Evolutionary conservation across 2,888 invertebrate genomes (phyloP), one percentile per base, ranked within the genome.

Genomic region (Mimas tiliae): DNA sequence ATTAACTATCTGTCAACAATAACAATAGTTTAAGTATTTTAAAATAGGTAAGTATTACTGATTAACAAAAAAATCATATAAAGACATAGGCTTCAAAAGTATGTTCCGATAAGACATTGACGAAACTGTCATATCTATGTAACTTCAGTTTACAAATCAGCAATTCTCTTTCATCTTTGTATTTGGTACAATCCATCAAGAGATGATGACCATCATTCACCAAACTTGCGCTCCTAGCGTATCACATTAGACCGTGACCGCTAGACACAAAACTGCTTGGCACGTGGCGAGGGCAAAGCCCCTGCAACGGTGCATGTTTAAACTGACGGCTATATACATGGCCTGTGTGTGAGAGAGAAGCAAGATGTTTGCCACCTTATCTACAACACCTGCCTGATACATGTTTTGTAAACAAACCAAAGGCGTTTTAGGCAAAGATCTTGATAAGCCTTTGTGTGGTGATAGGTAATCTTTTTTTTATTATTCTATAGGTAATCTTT

Each of bases 261-360:
- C 75, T 75, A 77, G 70, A 65, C 65, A 70, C 67, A 65, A 69
- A 76, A 79, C 76, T 74, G 75, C 80, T 80, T 72, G 74, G 79
- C 83, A 81, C 82, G 77, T 74, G 78, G 68, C 47, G 78, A 78
- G 82, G 83, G 78, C 82, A 83, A 82, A 80, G 82, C 82, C 82
- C 82, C 79, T 74, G 74, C 74, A 79, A 79, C 83, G 75, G 83
- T 79, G 80, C 75, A 74, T 72, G 64, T 33, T 71, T 11, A 19
- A 67, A 72, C 62, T 66, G 74, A 78, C 63, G 42, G 65, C 27
- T 11, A 70, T 72, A 70, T 58, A 6, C 0, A 2, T 6, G n/a
- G 6, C 11, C 9, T n/a, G 27, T 8, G 72, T 68, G 68, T 9
- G 69, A 74, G 12, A 62, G 71, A 72, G 77, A 75, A 7, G 48